Evolutionary conservation across 2,113 vertebrate genomes (phyloP).

Genomic region (Ascaphus truei): DNA sequence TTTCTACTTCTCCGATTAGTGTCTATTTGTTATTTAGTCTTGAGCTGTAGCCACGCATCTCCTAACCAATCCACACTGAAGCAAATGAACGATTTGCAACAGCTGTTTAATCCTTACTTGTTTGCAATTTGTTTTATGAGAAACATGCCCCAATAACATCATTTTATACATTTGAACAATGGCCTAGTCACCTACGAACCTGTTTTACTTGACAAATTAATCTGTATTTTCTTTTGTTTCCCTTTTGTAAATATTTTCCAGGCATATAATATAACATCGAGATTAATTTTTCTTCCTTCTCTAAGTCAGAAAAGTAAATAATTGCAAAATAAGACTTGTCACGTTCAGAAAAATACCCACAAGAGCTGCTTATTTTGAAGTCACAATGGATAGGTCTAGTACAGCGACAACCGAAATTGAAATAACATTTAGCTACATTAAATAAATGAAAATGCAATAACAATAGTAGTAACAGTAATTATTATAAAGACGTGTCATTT

Average conservation of each 20-base stretch:
- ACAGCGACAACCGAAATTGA: background rate
- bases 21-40: background rate
- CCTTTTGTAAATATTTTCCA: conserved; percentile 6
- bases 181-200: background rate
- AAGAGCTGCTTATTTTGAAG: background rate
- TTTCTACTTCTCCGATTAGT: too few species aligned
- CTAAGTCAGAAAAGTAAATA: background rate
- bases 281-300: background rate
- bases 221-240: background rate
- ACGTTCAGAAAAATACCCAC: background rate
- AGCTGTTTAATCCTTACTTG: background rate
- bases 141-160: conserved; percentile 33
- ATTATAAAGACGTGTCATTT: conserved; percentile 23
- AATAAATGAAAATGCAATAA: background rate
- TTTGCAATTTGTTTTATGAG: conserved; percentile 41
- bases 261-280: conserved; percentile 4
- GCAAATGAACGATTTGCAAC: background rate
- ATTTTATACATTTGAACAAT: conserved; percentile 1
- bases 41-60: background rate
- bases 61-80: background rate
- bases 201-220: background rate
- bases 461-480: background rate
- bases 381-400: background rate
- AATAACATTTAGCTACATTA: background rate
- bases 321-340: background rate